Evolutionary conservation across 2,888 invertebrate species (phyloP).

Genomic region (Plutella xylostella): DNA sequence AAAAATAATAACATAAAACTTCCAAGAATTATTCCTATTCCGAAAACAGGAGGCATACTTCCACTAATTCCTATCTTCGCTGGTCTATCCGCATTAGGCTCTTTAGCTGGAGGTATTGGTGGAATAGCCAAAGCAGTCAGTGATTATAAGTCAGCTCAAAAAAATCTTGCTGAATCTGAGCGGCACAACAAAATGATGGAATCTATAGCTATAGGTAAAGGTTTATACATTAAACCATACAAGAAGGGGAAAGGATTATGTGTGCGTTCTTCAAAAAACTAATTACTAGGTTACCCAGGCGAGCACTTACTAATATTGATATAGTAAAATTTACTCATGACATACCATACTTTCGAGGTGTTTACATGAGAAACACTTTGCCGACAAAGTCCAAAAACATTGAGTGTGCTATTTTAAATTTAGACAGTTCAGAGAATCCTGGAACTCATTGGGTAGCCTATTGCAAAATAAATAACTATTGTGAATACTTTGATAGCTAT

Average conservation of each 20-base stretch:
- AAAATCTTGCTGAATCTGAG: slow-evolving; percentile 13
- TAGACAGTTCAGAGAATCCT: slow-evolving; percentile 20
- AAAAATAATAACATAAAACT: slow-evolving; percentile 18
- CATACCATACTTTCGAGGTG: slow-evolving; percentile 18
- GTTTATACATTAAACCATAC: slow-evolving; percentile 18
- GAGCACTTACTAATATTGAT: slow-evolving; percentile 13
- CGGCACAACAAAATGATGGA: slow-evolving; percentile 27
- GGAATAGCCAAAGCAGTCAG: slow-evolving; percentile 28
- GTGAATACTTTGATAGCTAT: slow-evolving; percentile 34
- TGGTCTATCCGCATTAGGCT: slow-evolving; percentile 28
- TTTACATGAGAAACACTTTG: slow-evolving; percentile 18
- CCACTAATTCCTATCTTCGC: slow-evolving; percentile 33
- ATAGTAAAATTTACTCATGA: slow-evolving; percentile 7
- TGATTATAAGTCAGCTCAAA: slow-evolving; percentile 26
- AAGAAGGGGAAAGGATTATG: slow-evolving; percentile 9
- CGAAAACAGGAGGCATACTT: slow-evolving; percentile 31
- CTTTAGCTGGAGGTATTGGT: slow-evolving; percentile 32
- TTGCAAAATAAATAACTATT: slow-evolving; percentile 22
- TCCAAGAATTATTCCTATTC: slow-evolving; percentile 28
- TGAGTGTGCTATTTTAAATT: slow-evolving; percentile 23
- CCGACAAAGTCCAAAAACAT: slow-evolving; percentile 19
- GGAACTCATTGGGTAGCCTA: slow-evolving; percentile 37
- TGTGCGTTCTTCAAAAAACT: slow-evolving; percentile 13
- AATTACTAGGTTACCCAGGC: slow-evolving; percentile 7
- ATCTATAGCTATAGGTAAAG: slow-evolving; percentile 29